A percentile compares a stretch with the other conserved stretches of the same genome.
Evolutionary conservation across 2,797 vertebrate genomes (phyloP).

Genomic region (Urosaurus nigricauda): DNA sequence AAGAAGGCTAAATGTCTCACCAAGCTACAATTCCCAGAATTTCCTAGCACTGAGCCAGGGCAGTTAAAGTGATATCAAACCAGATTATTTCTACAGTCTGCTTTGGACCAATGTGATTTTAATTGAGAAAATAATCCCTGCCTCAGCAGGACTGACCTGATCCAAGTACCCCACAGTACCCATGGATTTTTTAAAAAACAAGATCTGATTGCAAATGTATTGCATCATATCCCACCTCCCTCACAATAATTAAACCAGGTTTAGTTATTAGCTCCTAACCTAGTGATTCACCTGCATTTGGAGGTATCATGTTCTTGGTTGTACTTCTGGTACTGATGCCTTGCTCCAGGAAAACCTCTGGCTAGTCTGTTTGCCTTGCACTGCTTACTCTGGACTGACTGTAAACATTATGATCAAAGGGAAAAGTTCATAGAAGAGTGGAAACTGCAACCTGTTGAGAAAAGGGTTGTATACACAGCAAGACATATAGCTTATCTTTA

Average conservation of each 20-base stretch:
- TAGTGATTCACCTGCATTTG: too few relatives aligned
- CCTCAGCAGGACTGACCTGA: not conserved
- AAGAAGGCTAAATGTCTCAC: too few relatives aligned
- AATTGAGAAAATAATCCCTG: not conserved
- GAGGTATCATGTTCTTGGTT: not conserved
- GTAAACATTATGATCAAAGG: not conserved
- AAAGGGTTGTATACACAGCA: not conserved
- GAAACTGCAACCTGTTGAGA: not conserved
- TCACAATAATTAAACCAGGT: too few relatives aligned
- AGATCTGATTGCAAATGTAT: too few relatives aligned
- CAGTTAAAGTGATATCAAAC: too few relatives aligned
- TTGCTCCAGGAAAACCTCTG: not conserved
- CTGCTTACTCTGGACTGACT: not conserved
- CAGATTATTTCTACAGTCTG: too few relatives aligned
- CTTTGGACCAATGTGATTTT: not conserved
- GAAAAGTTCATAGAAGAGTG: not conserved
- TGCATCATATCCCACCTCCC: too few relatives aligned
- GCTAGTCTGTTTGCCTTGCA: not conserved
- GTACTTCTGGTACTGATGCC: not conserved
- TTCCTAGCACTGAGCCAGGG: too few relatives aligned
- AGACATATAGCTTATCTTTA: not conserved
- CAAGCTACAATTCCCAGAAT: too few relatives aligned
- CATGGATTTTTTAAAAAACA: too few relatives aligned
- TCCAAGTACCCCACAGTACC: not conserved
- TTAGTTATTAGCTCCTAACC: too few relatives aligned